Evolutionary conservation across 2,113 vertebrate genomes (phyloP).

Genomic region (Pteropus alecto): DNA sequence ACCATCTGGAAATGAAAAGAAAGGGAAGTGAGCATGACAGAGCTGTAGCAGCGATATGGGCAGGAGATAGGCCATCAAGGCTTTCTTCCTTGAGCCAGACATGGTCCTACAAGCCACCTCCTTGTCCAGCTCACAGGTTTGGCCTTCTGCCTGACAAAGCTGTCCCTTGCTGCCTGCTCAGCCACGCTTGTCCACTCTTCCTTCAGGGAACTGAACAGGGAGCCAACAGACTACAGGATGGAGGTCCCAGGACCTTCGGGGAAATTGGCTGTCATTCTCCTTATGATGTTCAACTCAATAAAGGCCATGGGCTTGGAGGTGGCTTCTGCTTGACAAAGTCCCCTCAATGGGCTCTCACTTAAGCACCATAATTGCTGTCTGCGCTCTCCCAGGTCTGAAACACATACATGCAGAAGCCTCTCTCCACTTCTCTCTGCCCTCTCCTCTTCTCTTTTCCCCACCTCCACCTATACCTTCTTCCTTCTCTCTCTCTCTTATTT

Average conservation of each 20-base stretch:
- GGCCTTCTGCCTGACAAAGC: neutral
- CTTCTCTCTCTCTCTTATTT: neutral
- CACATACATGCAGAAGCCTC: neutral
- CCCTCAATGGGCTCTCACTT: neutral
- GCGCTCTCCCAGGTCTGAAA: neutral
- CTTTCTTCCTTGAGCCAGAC: neutral
- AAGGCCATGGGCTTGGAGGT: neutral
- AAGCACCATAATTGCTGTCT: accelerated
- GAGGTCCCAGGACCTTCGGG: neutral
- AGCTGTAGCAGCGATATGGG: neutral
- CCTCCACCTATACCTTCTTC: neutral
- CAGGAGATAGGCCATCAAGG: accelerated
- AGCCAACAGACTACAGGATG: accelerated
- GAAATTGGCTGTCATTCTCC: too few relatives aligned
- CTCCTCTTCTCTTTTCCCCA: too few relatives aligned
- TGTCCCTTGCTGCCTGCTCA: too few relatives aligned
- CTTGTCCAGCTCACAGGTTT: too few relatives aligned
- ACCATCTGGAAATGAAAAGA: neutral
- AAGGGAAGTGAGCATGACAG: neutral
- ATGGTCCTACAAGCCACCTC: neutral
- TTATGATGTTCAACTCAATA: accelerated
- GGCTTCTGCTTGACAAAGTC: neutral
- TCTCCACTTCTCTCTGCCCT: too few relatives aligned
- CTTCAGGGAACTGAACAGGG: neutral
- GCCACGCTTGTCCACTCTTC: too few relatives aligned